Percentiles rank a stretch among this genome's conserved stretches.
Conservation (phyloP, 2,113 vertebrate species). For the Forbesichthys agassizii region DNA sequence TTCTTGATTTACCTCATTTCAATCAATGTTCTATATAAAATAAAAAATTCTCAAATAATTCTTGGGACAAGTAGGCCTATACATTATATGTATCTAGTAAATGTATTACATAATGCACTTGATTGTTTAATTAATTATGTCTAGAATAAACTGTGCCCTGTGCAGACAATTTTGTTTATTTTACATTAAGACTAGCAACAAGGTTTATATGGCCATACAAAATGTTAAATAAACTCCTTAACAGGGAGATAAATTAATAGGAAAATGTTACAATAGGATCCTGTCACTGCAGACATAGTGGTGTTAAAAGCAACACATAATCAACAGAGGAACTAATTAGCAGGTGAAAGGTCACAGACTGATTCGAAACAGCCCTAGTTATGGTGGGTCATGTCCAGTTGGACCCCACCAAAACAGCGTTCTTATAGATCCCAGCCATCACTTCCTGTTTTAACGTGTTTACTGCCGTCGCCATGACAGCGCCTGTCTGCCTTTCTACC, state of each 20-base stretch:
- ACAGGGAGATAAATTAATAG: not conserved
- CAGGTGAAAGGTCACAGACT: constrained; percentile 23
- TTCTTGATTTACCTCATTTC: not conserved
- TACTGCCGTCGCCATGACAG: constrained; percentile 32
- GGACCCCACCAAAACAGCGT: constrained; percentile 35
- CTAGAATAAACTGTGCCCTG: not conserved
- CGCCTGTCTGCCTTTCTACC: constrained; percentile 19
- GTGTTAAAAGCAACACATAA: not conserved
- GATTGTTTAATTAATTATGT: not conserved
- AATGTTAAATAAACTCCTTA: not conserved
- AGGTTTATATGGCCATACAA: not conserved
- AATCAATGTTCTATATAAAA: no score
- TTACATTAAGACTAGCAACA: no score
- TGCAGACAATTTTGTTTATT: no score
- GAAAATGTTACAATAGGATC: no score
- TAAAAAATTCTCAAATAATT: no score
- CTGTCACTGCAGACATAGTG: not conserved
- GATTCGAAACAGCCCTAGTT: not conserved
- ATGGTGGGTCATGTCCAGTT: constrained; percentile 15
- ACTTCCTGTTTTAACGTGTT: constrained; percentile 35
- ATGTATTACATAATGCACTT: no score
- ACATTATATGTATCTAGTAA: no score
- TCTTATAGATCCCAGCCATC: constrained; percentile 11
- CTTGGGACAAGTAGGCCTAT: no score
- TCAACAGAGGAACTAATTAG: constrained; percentile 2